Percentiles rank a stretch among this genome's conserved stretches.
These are phyloP conservation scores for Agriopis marginaria DNA, from an alignment of 2,888 invertebrate genomes.

Conservation along the genomic window DNA sequence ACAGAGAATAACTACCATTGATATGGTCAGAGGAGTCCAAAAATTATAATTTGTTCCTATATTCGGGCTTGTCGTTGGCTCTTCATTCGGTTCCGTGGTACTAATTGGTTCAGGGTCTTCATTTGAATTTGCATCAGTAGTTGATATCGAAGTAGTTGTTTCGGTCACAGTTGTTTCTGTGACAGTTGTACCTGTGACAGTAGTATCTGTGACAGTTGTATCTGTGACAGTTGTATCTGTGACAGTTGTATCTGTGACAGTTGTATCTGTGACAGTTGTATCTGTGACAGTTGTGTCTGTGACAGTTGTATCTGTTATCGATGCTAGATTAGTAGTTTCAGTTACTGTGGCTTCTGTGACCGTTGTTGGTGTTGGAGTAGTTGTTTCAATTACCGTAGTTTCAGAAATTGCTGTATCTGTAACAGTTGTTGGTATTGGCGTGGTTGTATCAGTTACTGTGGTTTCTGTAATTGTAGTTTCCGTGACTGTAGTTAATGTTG, in stretches of 20 bases:
- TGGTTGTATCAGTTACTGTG: slow-evolving; percentile 3
- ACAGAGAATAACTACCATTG: slow-evolving; percentile 30
- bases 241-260: neutral
- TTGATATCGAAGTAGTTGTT: neutral
- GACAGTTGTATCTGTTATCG: slow-evolving; percentile 1
- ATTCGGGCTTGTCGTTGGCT: slow-evolving; percentile 3
- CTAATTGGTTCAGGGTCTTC: slow-evolving; percentile 1
- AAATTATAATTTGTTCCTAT: slow-evolving; percentile 12
- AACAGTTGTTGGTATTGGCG: neutral
- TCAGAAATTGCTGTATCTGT: slow-evolving; percentile 8
- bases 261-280: slow-evolving; percentile 1
- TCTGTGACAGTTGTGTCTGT: neutral
- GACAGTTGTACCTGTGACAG: slow-evolving; percentile 4
- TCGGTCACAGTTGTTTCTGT: neutral
- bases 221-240: slow-evolving; percentile 11
- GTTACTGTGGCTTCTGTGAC: slow-evolving; percentile 19
- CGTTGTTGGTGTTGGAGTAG: slow-evolving; percentile 21
- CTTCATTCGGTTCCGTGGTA: slow-evolving; percentile 20
- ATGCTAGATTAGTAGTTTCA: neutral
- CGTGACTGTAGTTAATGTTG: neutral
- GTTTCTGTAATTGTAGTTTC: no score
- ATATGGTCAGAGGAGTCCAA: slow-evolving; percentile 35
- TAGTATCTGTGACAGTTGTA: slow-evolving; percentile 1
- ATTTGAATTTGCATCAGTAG: neutral
- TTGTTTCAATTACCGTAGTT: slow-evolving; percentile 3